Evolutionary conservation across 2,888 invertebrate species (phyloP), one percentile per base, ranked within the genome.

Genomic region (Choristoneura rosaceana): DNA sequence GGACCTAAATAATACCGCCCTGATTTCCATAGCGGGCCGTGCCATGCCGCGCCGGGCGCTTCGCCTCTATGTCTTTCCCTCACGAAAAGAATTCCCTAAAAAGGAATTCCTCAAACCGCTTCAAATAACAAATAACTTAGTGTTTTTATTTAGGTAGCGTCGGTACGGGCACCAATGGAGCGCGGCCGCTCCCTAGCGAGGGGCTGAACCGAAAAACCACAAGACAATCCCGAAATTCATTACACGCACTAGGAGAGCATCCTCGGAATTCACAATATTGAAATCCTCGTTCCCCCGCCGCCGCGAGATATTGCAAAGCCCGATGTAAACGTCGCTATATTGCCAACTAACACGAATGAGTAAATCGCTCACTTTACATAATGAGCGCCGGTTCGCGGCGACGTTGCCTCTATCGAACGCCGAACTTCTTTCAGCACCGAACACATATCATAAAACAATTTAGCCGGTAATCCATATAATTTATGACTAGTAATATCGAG

Each of bases 251-350:
- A 79, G 76, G 84, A 86, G 88, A 89, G 84, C 91, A 92, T 90
- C 88, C 90, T 83, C 78, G 93, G 94, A 93, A 94, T 94, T 93
- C 92, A 92, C 94, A 94, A 94, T 93, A 93, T 93, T 93, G 92
- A 89, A 92, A 90, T 89, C 89, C 89, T 81, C 76, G 80, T 73
- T 77, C 76, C 78, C 66, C 76, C 73, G 77, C 79, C 78, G 76
- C 78, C 77, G 84, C 75, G 76, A 84, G 86, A 86, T 87, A 88
- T 89, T 88, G 84, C 87, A 80, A 83, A 83, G 81, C 80, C 82
- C 80, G 79, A 82, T 83, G 83, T 83, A 79, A 83, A 78, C 82
- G 81, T 80, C 78, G 79, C 81, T 78, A 88, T 79, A 80, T 78
- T 77, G 80, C 78, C 77, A 90, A 88, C 88, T 90, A 88, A 87